Conservation (phyloP, 2,113 vertebrate species). For the Pogonocichla stellata region DNA sequence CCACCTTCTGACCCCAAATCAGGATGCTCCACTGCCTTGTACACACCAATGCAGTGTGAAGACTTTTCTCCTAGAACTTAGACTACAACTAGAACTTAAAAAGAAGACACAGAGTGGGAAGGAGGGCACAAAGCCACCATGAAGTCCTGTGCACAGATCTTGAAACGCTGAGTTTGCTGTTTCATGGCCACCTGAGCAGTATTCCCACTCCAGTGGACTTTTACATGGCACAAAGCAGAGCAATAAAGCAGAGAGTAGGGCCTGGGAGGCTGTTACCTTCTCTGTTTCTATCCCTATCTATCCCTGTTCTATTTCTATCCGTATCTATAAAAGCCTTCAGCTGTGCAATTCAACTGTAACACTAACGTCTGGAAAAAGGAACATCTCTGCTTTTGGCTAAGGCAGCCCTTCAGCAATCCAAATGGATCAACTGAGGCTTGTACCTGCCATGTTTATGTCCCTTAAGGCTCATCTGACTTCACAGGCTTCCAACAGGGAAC, state of each 20-base stretch:
- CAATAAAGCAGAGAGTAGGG: neutral
- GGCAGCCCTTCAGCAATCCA: neutral
- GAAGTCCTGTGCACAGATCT: neutral
- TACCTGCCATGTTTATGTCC: neutral
- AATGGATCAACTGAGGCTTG: neutral
- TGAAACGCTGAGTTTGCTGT: rapidly evolving
- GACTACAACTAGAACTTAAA: neutral
- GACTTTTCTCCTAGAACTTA: neutral
- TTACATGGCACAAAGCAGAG: neutral
- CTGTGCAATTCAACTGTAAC: neutral
- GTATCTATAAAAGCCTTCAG: neutral
- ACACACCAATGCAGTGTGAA: neutral
- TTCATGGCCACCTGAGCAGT: neutral
- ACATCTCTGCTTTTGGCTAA: neutral
- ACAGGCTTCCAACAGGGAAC: neutral
- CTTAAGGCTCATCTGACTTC: rapidly evolving
- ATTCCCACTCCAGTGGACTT: neutral
- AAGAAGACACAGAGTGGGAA: neutral
- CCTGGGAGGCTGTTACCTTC: neutral
- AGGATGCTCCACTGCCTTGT: rapidly evolving
- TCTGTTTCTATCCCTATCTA: neutral
- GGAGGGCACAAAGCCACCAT: neutral
- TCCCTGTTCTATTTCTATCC: no score
- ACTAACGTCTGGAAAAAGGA: neutral
- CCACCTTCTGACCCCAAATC: neutral